phyloP scores from a whole-genome alignment of 2,888 invertebrate species.

The Amorpha juglandis region DNA sequence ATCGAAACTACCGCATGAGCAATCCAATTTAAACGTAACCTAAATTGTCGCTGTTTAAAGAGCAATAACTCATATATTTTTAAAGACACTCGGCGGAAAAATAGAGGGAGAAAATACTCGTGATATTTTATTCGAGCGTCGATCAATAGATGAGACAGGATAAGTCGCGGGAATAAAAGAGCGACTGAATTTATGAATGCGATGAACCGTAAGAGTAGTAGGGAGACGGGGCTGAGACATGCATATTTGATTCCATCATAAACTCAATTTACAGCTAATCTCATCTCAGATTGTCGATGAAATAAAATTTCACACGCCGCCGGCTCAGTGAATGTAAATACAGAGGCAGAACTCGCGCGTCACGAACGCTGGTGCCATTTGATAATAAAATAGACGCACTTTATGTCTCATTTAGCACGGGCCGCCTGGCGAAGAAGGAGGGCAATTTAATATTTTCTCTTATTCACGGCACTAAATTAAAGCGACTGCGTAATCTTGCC shows the following conservation, averaged over 20 bases:
- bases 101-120: conserved; percentile 36
- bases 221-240: conserved; percentile 53
- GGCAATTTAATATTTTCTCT: conserved; percentile 68
- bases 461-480: conserved; percentile 67
- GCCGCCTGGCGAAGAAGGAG: conserved; percentile 3
- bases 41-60: neutral
- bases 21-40: conserved; percentile 18
- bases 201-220: conserved; percentile 66
- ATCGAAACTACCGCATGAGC: conserved; percentile 8
- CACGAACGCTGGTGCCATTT: conserved; percentile 51
- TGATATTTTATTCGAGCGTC: conserved; percentile 57
- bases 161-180: conserved; percentile 63
- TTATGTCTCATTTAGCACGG: conserved; percentile 70
- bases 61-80: conserved; percentile 32
- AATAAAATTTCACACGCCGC: conserved; percentile 82
- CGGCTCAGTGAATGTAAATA: conserved; percentile 75
- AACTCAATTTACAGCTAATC: conserved; percentile 84
- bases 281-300: conserved; percentile 82
- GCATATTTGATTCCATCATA: conserved; percentile 81
- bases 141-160: conserved; percentile 61
- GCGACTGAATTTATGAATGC: conserved; percentile 67
- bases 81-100: conserved; percentile 36
- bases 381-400: conserved; percentile 66
- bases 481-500: conserved; percentile 62
- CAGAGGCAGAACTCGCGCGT: conserved; percentile 44